Conservation (phyloP, 2,888 invertebrate species). For the Gymnosoma rotundatum region DNA sequence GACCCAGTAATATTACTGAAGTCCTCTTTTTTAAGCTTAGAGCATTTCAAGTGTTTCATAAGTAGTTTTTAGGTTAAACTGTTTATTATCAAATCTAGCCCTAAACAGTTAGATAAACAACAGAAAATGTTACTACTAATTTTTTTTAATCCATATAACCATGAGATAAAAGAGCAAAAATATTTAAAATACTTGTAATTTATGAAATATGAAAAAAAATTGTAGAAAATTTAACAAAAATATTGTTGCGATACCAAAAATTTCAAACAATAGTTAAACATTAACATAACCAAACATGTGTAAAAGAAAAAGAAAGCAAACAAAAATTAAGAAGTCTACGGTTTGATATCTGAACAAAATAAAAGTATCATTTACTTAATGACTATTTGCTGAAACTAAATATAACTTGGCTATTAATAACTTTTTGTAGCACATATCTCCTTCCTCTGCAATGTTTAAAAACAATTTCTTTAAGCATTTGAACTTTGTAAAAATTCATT, state of each 20-base stretch:
- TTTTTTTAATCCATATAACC: neutral
- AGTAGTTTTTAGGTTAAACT: constrained; percentile 7
- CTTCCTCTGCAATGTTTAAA: neutral
- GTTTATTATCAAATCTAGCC: neutral
- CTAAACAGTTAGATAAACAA: neutral
- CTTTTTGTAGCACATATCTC: neutral
- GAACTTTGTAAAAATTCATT: constrained; percentile 47
- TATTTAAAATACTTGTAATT: constrained; percentile 35
- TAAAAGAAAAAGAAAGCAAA: too few relatives aligned
- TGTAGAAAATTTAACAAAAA: constrained; percentile 18
- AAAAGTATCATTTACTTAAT: neutral
- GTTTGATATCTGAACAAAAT: neutral
- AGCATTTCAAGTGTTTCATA: neutral
- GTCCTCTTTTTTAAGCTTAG: too few relatives aligned
- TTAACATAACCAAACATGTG: neutral
- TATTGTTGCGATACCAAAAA: constrained; percentile 31
- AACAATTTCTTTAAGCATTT: neutral
- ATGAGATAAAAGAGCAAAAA: constrained; percentile 47
- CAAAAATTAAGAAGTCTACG: too few relatives aligned
- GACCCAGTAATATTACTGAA: too few relatives aligned
- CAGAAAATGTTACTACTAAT: neutral
- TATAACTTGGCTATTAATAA: neutral
- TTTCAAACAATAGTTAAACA: neutral
- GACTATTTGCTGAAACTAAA: neutral
- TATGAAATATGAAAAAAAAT: constrained; percentile 11